phyloP scores from a whole-genome alignment of 2,797 vertebrate species.

The Pteropus rufus region DNA sequence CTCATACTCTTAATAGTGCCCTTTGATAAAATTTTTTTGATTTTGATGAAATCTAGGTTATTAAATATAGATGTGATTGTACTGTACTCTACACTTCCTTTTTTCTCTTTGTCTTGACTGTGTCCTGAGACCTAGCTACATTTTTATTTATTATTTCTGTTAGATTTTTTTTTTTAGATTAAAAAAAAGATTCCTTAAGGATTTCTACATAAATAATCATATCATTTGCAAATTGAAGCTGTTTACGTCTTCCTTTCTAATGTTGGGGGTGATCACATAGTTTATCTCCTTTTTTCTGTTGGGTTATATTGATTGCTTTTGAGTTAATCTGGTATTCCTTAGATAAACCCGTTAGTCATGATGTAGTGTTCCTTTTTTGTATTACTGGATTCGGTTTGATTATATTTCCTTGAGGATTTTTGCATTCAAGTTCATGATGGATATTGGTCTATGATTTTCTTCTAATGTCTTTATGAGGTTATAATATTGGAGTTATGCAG shows the following conservation, averaged over 20 bases:
- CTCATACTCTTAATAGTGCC: background rate
- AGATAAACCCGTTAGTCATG: background rate
- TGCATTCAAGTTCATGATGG: background rate
- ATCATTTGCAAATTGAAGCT: background rate
- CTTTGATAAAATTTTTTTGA: background rate
- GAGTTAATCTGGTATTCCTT: background rate
- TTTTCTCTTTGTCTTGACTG: background rate
- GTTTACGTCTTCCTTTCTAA: background rate
- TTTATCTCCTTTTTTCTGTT: background rate
- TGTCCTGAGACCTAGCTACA: background rate
- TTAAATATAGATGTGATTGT: background rate
- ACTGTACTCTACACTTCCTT: background rate
- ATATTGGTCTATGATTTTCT: background rate
- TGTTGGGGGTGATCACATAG: background rate
- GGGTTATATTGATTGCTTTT: background rate
- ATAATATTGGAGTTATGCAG: background rate
- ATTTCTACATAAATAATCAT: background rate
- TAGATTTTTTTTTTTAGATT: background rate
- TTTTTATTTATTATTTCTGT: background rate
- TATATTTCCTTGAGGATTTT: conserved; percentile 3
- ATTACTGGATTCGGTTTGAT: background rate
- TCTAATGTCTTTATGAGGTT: background rate
- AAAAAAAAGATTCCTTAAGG: background rate
- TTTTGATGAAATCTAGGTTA: background rate
- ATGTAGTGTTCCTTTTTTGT: background rate